Evolutionary conservation across 2,888 invertebrate genomes (phyloP).

Genomic region (Dasypogon diadema): DNA sequence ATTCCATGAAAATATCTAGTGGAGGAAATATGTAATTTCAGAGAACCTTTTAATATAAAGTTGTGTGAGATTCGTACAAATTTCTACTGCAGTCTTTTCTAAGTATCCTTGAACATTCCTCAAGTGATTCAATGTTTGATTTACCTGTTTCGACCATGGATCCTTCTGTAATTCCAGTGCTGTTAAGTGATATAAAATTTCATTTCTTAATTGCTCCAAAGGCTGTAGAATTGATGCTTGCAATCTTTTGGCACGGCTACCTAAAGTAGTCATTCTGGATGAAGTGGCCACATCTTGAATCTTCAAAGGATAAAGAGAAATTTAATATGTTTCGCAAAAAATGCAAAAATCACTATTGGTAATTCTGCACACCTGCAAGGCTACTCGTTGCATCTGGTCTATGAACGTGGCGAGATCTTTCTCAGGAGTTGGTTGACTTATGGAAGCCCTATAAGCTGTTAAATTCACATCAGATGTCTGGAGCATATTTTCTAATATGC

Average conservation of each 20-base stretch:
- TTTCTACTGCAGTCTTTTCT: conserved; percentile 78
- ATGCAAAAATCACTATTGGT: neutral
- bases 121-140: conserved; percentile 80
- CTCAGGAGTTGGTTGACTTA: conserved; percentile 68
- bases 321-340: neutral
- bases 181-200: conserved; percentile 81
- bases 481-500: conserved; percentile 67
- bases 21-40: conserved; percentile 35
- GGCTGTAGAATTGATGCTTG: conserved; percentile 76
- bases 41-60: conserved; percentile 65
- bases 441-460: conserved; percentile 65
- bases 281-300: conserved; percentile 78
- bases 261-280: conserved; percentile 79
- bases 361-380: conserved; percentile 64
- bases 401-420: conserved; percentile 69
- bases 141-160: conserved; percentile 78
- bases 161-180: conserved; percentile 79
- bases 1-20: neutral
- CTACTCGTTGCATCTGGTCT: conserved; percentile 69
- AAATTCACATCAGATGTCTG: conserved; percentile 67
- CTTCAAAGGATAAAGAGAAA: conserved; percentile 57
- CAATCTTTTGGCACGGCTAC: conserved; percentile 75
- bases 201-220: conserved; percentile 77
- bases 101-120: conserved; percentile 83
- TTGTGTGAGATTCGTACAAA: conserved; percentile 76